phyloP scores from a whole-genome alignment of 23 tunicate species.

The Styela clava region DNA sequence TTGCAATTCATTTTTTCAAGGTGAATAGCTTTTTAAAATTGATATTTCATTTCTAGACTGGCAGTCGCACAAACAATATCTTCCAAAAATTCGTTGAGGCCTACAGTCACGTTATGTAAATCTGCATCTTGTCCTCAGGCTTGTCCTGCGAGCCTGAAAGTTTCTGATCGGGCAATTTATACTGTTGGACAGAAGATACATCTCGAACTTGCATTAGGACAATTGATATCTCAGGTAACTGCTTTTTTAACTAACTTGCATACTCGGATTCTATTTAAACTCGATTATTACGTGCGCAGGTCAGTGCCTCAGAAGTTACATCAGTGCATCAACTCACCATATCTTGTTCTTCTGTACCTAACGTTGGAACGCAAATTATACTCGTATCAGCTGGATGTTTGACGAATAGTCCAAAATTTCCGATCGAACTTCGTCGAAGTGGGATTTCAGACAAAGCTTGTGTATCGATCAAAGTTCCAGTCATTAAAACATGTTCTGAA shows the following conservation, averaged over 20 bases:
- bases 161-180: not conserved
- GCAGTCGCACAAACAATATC: not conserved
- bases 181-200: not conserved
- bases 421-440: not conserved
- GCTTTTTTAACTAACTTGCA: too few species aligned
- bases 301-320: conserved; percentile 1
- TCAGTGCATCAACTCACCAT: not conserved
- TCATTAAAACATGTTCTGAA: not conserved
- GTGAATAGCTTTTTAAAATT: too few species aligned
- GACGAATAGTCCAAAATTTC: not conserved
- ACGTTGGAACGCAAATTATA: not conserved
- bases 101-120: not conserved
- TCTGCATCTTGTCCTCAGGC: not conserved
- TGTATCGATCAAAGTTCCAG: not conserved
- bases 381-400: not conserved
- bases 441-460: not conserved
- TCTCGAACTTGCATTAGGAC: not conserved
- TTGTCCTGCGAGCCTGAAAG: not conserved
- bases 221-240: not conserved
- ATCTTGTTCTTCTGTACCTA: not conserved
- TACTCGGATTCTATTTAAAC: too few species aligned
- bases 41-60: not conserved
- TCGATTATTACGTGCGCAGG: too few species aligned
- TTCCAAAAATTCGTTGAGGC: not conserved
- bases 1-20: too few species aligned